These are phyloP conservation scores for Chelonus formosanus DNA, from an alignment of 2,888 invertebrate species.

Conservation along the genomic window DNA sequence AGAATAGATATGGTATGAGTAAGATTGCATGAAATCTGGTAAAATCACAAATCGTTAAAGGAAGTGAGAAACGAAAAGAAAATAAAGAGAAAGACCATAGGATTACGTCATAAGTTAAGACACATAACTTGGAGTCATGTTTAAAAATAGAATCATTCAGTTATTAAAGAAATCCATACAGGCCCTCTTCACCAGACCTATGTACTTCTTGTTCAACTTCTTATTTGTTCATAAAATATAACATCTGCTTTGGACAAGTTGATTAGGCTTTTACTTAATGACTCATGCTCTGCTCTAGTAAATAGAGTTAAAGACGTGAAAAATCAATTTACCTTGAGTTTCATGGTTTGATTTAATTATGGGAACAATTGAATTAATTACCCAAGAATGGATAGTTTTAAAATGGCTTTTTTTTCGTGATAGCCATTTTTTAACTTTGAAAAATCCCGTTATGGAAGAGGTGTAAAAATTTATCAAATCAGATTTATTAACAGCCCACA, in stretches of 20 bases:
- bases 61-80: slow-evolving; percentile 30
- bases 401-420: background rate
- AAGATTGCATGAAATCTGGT: slow-evolving; percentile 18
- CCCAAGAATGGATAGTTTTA: too few relatives aligned
- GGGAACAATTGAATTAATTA: too few relatives aligned
- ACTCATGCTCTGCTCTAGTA: slow-evolving; percentile 15
- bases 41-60: slow-evolving; percentile 6
- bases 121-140: slow-evolving; percentile 58
- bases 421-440: background rate
- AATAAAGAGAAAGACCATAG: slow-evolving; percentile 54
- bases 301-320: slow-evolving; percentile 16
- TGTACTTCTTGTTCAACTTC: slow-evolving; percentile 21
- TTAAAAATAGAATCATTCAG: slow-evolving; percentile 61
- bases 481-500: slow-evolving; percentile 27
- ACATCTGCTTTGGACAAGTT: slow-evolving; percentile 12
- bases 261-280: slow-evolving; percentile 17
- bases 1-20: background rate
- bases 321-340: slow-evolving; percentile 12
- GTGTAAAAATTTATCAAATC: slow-evolving; percentile 14
- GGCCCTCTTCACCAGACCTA: slow-evolving; percentile 21
- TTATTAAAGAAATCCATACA: slow-evolving; percentile 55
- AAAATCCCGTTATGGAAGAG: slow-evolving; percentile 8
- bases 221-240: slow-evolving; percentile 18
- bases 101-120: slow-evolving; percentile 56
- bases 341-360: slow-evolving; percentile 1